Evolutionary conservation across 92 coral and sea anemone species (phyloP), one percentile per base, ranked within the genome.

Genomic region (Parazoanthus swiftii): DNA sequence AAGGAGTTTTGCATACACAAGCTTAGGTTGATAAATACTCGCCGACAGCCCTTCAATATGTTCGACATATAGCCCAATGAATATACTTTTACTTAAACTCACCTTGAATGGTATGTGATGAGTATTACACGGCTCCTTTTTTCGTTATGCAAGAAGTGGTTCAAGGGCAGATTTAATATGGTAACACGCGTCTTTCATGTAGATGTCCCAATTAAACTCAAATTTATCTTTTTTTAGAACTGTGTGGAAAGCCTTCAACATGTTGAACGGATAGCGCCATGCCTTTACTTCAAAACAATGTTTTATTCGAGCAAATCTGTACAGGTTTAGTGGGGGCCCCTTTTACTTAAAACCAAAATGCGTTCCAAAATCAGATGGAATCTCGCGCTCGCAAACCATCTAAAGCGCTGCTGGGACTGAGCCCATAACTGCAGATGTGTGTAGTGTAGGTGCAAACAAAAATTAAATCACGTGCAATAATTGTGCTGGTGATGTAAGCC

Each of bases 131-230:
- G 81, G 81, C 81, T 39, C 81, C 58, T 77, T 77, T 29, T 29
- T 29, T 29, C 33, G 33, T 29, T 29, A 29, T 29, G 33, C 33
- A 29, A 29, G 81, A 77, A 16, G 81, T 14, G 33, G 81, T 77
- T 77, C 81, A 77, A 77, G 81, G 81, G 46, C 81, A 77, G 65
- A 46, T 77, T 77, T 77, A 77, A 65, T 77, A 77, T 77, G 81
- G 29, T 44, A 77, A 77, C 81, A 77, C 81, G 65, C 81, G 58
- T 77, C 16, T 77, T 77, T 77, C 65, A 77, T 38, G 81, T 23
- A 36, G 81, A 77, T 43, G 66, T 77, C 63, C 81, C 81, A 77
- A 77, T 46, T 77, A 77, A 77, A 77, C 81, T 77, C 46, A 25
- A 15, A 46, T 77, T 77, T 44, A 4, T 70, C 35, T 70, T 37